These are phyloP conservation scores for Coracias cyanogaster DNA, from an alignment of 2,797 vertebrate genomes.

Conservation along the genomic window DNA sequence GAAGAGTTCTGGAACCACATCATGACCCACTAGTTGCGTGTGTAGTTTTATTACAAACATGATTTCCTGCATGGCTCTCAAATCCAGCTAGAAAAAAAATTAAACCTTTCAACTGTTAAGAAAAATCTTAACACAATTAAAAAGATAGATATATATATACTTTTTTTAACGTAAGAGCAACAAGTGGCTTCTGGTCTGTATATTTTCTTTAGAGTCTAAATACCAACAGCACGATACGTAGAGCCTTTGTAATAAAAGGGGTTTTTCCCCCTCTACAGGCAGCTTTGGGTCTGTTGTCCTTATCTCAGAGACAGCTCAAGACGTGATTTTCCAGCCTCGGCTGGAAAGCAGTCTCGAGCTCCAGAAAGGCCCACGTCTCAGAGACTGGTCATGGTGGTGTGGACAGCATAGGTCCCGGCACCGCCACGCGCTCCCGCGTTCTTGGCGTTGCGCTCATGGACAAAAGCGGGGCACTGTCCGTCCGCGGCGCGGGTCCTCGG, in stretches of 20 bases:
- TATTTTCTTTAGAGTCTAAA: neutral
- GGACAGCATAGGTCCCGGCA: constrained; percentile 42
- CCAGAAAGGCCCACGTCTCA: constrained; percentile 48
- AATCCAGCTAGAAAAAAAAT: neutral
- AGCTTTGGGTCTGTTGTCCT: neutral
- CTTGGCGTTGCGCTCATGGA: constrained; percentile 76
- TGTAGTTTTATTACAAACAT: neutral
- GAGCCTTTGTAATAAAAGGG: neutral
- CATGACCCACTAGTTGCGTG: neutral
- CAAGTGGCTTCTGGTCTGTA: neutral
- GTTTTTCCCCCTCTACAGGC: neutral
- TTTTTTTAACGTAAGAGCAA: neutral
- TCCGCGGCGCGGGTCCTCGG: constrained; percentile 66
- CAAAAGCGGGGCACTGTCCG: constrained; percentile 71
- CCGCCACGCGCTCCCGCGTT: constrained; percentile 64
- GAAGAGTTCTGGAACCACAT: neutral
- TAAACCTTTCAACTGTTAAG: neutral
- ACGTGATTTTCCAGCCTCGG: neutral
- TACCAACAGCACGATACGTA: neutral
- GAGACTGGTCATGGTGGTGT: constrained; percentile 73
- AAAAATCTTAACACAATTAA: constrained; percentile 16
- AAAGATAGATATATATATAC: neutral
- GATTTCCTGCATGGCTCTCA: neutral
- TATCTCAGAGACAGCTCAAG: neutral
- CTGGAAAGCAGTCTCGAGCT: neutral